A percentile compares a stretch with the other conserved stretches of the same genome.
Evolutionary conservation across 1,140 invertebrate genomes (phyloP).

Genomic region (Drosophila prosaltans): DNA sequence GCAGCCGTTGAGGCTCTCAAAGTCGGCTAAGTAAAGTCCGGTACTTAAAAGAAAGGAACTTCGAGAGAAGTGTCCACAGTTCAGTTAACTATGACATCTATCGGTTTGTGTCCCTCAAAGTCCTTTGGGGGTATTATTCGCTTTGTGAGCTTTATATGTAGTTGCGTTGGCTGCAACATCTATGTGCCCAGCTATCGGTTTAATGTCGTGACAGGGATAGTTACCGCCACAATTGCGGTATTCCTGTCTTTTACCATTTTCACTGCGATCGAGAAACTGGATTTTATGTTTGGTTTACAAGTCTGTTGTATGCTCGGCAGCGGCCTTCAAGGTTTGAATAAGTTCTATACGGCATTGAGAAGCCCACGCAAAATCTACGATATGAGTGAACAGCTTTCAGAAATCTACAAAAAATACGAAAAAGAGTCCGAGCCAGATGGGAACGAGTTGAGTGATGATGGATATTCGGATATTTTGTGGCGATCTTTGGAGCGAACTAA

Average conservation of each 20-base stretch:
- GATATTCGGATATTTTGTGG: constrained; percentile 21
- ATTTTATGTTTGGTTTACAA: constrained; percentile 44
- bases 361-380: background rate
- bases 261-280: constrained; percentile 31
- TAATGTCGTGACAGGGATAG: constrained; percentile 30
- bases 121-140: constrained; percentile 30
- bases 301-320: constrained; percentile 43
- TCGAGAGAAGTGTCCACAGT: background rate
- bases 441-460: background rate
- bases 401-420: constrained; percentile 39
- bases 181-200: constrained; percentile 42
- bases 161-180: constrained; percentile 33
- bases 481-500: constrained; percentile 17
- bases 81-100: background rate
- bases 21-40: background rate
- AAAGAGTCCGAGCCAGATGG: constrained; percentile 7
- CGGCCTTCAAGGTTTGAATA: constrained; percentile 37
- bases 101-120: constrained; percentile 1
- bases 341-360: constrained; percentile 25
- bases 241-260: constrained; percentile 36
- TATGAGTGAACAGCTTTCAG: background rate
- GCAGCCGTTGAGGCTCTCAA: constrained; percentile 33
- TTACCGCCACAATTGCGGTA: constrained; percentile 1
- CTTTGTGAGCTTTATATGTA: constrained; percentile 27
- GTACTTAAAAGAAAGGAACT: background rate